These are phyloP conservation scores for Semicossyphus pulcher DNA, from an alignment of 2,113 vertebrate species.

Conservation along the genomic window DNA sequence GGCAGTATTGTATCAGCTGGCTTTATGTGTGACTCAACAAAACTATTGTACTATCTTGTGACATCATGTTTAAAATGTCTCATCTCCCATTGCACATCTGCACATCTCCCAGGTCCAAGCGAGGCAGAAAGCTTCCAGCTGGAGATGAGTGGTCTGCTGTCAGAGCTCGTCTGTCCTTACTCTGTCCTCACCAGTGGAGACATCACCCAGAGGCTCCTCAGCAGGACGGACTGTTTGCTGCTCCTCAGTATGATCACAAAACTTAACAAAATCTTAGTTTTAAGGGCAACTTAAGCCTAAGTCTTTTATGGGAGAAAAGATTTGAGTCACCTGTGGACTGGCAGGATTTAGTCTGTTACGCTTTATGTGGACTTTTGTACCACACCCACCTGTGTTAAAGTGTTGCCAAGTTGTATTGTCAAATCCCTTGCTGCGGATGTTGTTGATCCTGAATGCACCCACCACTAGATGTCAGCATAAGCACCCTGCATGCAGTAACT, in stretches of 20 bases:
- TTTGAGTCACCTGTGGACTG: neutral
- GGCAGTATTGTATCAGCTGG: no score
- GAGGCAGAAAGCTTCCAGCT: slow-evolving; percentile 96
- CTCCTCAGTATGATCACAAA: slow-evolving; percentile 89
- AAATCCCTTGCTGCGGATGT: neutral
- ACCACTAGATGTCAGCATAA: neutral
- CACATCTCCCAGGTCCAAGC: slow-evolving; percentile 85
- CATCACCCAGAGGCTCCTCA: slow-evolving; percentile 91
- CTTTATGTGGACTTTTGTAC: neutral
- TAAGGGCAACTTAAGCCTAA: neutral
- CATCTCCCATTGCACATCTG: neutral
- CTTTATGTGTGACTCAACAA: neutral
- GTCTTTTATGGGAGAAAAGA: neutral
- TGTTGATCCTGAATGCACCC: neutral
- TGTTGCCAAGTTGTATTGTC: neutral
- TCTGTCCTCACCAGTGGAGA: slow-evolving; percentile 89
- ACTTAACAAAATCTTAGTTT: neutral
- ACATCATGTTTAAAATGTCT: neutral
- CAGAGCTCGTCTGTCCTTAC: slow-evolving; percentile 95
- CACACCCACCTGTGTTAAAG: neutral
- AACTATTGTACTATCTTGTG: neutral
- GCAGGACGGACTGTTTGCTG: slow-evolving; percentile 92
- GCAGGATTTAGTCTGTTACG: neutral
- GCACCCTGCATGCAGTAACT: neutral
- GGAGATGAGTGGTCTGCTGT: slow-evolving; percentile 95